A percentile compares a stretch with the other conserved stretches of the same genome.
Evolutionary conservation across 2,113 vertebrate species (phyloP).

Genomic region (Syrmaticus mikado): DNA sequence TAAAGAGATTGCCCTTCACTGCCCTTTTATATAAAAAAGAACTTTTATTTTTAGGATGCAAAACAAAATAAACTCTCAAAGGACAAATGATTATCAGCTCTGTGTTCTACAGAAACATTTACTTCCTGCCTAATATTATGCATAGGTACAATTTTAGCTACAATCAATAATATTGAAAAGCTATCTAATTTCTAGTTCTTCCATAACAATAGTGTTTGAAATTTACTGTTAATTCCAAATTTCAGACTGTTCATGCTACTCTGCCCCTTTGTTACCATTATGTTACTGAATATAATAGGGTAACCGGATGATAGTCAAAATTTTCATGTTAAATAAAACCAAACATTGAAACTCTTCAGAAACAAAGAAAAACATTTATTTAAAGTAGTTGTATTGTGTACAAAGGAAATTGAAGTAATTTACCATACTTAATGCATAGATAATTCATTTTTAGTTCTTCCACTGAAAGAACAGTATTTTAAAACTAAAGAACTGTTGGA

Average conservation of each 20-base stretch:
- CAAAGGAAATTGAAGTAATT: neutral
- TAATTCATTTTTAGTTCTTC: neutral
- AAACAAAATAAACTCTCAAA: neutral
- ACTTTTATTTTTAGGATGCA: neutral
- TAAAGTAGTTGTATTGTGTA: slow-evolving; percentile 7
- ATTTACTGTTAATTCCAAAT: neutral
- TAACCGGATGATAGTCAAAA: neutral
- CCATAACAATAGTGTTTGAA: neutral
- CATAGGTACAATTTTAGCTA: neutral
- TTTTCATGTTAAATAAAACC: neutral
- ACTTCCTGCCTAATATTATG: neutral
- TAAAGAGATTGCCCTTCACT: neutral
- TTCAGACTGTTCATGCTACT: neutral
- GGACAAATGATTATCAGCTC: neutral
- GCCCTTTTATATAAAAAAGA: neutral
- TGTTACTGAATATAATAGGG: neutral
- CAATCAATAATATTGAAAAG: neutral
- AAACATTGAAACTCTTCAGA: neutral
- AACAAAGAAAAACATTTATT: neutral
- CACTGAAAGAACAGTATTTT: slow-evolving; percentile 42
- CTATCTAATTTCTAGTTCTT: neutral
- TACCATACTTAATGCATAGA: neutral
- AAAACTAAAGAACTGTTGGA: slow-evolving; percentile 9
- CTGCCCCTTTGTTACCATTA: neutral
- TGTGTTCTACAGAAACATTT: neutral